A percentile compares a stretch with the other conserved stretches of the same genome.
Conservation (phyloP, 2,888 invertebrate species). For the Eumacrocentrus americanus region DNA sequence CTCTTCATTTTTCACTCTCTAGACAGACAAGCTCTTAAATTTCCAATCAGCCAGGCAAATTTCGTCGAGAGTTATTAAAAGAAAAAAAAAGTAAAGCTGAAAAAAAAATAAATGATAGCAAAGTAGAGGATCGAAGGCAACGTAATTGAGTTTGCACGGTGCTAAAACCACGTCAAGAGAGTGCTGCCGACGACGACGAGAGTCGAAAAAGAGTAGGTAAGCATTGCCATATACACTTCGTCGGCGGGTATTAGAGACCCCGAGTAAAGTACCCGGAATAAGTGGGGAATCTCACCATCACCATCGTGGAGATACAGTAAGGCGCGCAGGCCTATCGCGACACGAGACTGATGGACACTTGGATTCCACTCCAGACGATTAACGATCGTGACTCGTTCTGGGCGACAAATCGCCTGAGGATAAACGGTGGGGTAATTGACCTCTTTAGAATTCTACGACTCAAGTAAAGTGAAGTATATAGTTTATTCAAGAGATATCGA, state of each 20-base stretch:
- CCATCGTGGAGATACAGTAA: too few relatives aligned
- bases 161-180: slow-evolving; percentile 36
- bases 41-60: slow-evolving; percentile 35
- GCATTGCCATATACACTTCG: slow-evolving; percentile 18
- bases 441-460: slow-evolving; percentile 15
- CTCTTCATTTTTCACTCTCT: neutral
- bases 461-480: too few relatives aligned
- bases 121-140: slow-evolving; percentile 42
- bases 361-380: slow-evolving; percentile 37
- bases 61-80: slow-evolving; percentile 11
- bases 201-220: neutral
- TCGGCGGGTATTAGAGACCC: too few relatives aligned
- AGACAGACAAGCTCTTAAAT: slow-evolving; percentile 27
- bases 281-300: too few relatives aligned
- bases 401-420: slow-evolving; percentile 31
- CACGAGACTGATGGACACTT: slow-evolving; percentile 34
- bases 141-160: slow-evolving; percentile 45
- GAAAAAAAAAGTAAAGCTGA: slow-evolving; percentile 11
- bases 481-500: neutral
- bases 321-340: slow-evolving; percentile 11
- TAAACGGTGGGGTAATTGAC: slow-evolving; percentile 25
- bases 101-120: slow-evolving; percentile 33
- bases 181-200: neutral
- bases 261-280: slow-evolving; percentile 13
- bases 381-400: slow-evolving; percentile 31